Percentiles rank a stretch among this genome's conserved stretches.
These are phyloP conservation scores for Ptychodera flava DNA, from an alignment of 35 echinoderm and acorn worm genomes.

Conservation along the genomic window DNA sequence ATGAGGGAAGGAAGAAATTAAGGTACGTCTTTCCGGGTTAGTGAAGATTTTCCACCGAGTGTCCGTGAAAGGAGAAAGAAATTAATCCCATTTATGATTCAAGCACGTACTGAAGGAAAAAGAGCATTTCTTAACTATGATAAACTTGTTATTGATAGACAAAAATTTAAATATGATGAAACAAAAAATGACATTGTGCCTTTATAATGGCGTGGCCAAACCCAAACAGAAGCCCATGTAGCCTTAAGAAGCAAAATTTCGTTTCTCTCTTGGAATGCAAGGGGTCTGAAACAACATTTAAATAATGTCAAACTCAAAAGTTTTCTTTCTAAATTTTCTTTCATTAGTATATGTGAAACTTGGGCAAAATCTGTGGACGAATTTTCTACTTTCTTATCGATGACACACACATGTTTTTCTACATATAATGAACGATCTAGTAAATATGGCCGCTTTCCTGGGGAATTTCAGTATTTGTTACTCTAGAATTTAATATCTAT, in stretches of 20 bases:
- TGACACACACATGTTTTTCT: not conserved
- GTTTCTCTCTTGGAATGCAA: not conserved
- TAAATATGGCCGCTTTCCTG: not conserved
- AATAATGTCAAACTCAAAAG: not conserved
- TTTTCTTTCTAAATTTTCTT: not conserved
- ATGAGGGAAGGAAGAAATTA: not conserved
- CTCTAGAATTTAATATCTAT: not conserved
- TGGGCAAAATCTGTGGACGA: not conserved
- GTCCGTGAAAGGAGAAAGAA: not conserved
- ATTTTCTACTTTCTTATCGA: not conserved
- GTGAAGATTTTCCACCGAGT: not conserved
- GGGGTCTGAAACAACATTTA: not conserved
- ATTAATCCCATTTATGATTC: not conserved
- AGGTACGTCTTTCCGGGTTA: not conserved
- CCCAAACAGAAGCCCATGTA: not conserved
- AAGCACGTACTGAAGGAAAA: not conserved
- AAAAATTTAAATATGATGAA: not conserved
- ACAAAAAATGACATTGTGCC: not conserved
- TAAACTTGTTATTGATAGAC: not conserved
- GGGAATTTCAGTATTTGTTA: not conserved
- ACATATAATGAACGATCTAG: not conserved
- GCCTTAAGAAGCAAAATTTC: not conserved
- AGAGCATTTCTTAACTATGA: not conserved
- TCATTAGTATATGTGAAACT: not conserved
- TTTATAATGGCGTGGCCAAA: not conserved